These are phyloP conservation scores for Chloropsis hardwickii DNA, from an alignment of 2,113 vertebrate genomes.

Conservation along the genomic window DNA sequence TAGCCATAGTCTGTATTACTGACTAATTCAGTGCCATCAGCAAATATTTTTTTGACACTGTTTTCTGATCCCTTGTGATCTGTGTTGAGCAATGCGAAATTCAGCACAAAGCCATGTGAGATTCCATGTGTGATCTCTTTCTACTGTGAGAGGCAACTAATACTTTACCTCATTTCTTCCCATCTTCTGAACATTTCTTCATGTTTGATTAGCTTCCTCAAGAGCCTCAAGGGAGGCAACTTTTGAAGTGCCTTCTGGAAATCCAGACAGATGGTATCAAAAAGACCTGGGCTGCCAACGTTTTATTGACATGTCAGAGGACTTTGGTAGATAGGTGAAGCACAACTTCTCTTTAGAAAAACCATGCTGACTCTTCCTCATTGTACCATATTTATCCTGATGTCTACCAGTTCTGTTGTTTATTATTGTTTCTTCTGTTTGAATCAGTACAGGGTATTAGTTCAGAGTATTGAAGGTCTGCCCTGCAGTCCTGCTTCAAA, in stretches of 20 bases:
- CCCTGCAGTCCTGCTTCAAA: not conserved
- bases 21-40: not conserved
- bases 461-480: not conserved
- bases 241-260: not conserved
- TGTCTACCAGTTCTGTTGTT: not conserved
- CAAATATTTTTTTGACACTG: not conserved
- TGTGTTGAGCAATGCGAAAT: not conserved
- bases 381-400: not conserved
- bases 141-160: not conserved
- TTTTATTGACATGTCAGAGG: not conserved
- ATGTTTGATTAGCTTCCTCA: not conserved
- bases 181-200: slow-evolving; percentile 7
- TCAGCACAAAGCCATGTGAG: not conserved
- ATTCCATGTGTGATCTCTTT: not conserved
- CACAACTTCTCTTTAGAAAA: not conserved
- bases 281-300: not conserved
- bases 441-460: not conserved
- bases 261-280: slow-evolving; percentile 8
- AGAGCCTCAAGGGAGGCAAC: not conserved
- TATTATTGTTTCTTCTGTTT: not conserved
- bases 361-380: not conserved
- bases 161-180: not conserved
- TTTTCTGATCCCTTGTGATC: not conserved
- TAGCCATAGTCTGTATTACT: not conserved
- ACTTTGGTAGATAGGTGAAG: not conserved